Evolutionary conservation across 1,140 invertebrate genomes (phyloP), one percentile per base, ranked within the genome.

Genomic region (Drosophila hydei): DNA sequence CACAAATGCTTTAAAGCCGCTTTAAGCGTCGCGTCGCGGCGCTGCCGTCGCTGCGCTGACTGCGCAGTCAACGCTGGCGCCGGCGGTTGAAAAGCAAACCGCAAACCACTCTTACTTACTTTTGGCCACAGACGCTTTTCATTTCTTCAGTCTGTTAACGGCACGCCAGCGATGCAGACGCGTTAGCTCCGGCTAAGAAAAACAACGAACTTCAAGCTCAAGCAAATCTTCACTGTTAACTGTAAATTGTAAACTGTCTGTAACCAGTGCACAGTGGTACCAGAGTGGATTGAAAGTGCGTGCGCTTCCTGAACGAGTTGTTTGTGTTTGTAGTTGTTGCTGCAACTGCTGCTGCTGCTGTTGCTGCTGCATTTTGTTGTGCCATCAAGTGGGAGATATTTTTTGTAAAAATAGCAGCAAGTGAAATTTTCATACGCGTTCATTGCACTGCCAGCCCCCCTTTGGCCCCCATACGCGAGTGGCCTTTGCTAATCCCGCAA

Each of bases 121-220:
- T 88, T 83, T 77, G 84, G 68, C 60, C 79, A 69, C 63, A 69
- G 76, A 84, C 79, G 84, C 85, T 88, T 88, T 88, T 88, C 84
- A 89, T 88, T 89, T 89, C 85, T 91, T 91, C 89, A 91, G 90
- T 91, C 87, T 88, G 85, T 91, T 85, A 90, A 89, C 79, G 89
- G 84, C 87, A 91, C 75, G 79, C 89, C 77, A 89, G 77, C 85
- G 77, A 88, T 91, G 83, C 90, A 91, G 90, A 91, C 90, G 90
- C 90, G 77, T 81, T 67, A 70, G 74, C 80, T 77, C 55, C 77
- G 62, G 75, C 61, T 55, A 62, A 75, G 58, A 61, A 25, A 27
- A 43, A 56, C 4, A 56, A 25, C 16, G 48, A 72, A 60, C 71
- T 60, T 16, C 30, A 62, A 50, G 18, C 30, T 9, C 23, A 69